Conservation (phyloP, 1,140 invertebrate species). For the Semibalanus balanoides region DNA sequence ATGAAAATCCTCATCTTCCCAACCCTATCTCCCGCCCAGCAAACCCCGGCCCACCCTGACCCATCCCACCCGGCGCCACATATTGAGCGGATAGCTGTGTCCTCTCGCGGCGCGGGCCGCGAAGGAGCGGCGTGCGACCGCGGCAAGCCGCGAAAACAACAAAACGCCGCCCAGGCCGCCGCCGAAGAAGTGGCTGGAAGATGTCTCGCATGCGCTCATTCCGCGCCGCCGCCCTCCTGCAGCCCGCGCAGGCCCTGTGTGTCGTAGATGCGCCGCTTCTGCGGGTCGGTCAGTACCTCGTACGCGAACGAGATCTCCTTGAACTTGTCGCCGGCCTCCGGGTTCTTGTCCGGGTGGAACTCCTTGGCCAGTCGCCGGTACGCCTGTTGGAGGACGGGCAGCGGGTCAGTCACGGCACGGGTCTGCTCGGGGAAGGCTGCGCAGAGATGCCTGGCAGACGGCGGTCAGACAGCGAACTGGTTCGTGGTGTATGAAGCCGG, state of each 20-base stretch:
- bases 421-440: no score
- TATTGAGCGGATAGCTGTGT: conserved; percentile 49
- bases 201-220: conserved; percentile 41
- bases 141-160: conserved; percentile 47
- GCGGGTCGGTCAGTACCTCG: conserved; percentile 54
- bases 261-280: conserved; percentile 46
- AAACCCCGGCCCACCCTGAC: no score
- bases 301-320: conserved; percentile 81
- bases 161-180: conserved; percentile 38
- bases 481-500: no score
- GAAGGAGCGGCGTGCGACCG: conserved; percentile 33
- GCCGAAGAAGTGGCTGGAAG: conserved; percentile 43
- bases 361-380: conserved; percentile 73
- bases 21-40: no score
- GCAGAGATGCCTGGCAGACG: no score
- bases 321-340: conserved; percentile 64
- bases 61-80: no score
- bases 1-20: no score
- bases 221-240: conserved; percentile 29
- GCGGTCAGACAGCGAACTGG: no score
- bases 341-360: conserved; percentile 78
- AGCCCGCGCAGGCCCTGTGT: conserved; percentile 44
- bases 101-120: conserved; percentile 43
- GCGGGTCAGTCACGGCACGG: conserved; percentile 10
- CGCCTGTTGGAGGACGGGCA: conserved; percentile 37